A percentile compares a stretch with the other conserved stretches of the same genome.
Evolutionary conservation across 2,888 invertebrate species (phyloP).

Genomic region (Drosophila gaucha): DNA sequence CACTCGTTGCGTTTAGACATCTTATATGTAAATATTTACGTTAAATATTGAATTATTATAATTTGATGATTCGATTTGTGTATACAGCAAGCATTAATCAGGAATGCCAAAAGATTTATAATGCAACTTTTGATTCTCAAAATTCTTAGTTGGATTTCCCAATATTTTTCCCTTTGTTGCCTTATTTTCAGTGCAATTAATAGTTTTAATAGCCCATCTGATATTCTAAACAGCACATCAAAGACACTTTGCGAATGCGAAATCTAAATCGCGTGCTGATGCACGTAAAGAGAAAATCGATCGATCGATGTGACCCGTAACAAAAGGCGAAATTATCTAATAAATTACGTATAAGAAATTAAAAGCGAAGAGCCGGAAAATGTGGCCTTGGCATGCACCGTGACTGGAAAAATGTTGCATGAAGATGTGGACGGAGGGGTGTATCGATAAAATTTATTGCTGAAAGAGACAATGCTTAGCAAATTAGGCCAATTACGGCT

Average conservation of each 20-base stretch:
- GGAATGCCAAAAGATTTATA: neutral
- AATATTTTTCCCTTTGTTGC: too few species aligned
- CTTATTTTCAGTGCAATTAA: neutral
- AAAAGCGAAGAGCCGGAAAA: conserved; percentile 43
- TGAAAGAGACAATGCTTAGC: conserved; percentile 53
- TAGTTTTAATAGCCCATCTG: conserved; percentile 18
- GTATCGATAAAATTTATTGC: conserved; percentile 42
- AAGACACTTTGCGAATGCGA: conserved; percentile 13
- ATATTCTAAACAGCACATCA: conserved; percentile 4
- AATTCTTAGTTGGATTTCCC: neutral
- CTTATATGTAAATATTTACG: too few species aligned
- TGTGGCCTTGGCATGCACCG: conserved; percentile 53
- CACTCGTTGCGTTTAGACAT: neutral
- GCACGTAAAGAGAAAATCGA: conserved; percentile 15
- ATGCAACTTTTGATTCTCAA: too few species aligned
- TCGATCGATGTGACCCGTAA: conserved; percentile 27
- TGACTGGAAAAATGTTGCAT: conserved; percentile 24
- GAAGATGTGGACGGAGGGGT: conserved; percentile 5
- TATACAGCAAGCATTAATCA: neutral
- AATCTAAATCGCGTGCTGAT: conserved; percentile 4
- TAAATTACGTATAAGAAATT: conserved; percentile 53
- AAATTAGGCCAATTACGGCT: conserved; percentile 73
- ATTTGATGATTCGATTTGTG: neutral
- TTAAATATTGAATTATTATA: too few species aligned
- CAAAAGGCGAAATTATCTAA: conserved; percentile 36